These are phyloP conservation scores for Alectura lathami DNA, from an alignment of 2,113 vertebrate species.

Conservation along the genomic window DNA sequence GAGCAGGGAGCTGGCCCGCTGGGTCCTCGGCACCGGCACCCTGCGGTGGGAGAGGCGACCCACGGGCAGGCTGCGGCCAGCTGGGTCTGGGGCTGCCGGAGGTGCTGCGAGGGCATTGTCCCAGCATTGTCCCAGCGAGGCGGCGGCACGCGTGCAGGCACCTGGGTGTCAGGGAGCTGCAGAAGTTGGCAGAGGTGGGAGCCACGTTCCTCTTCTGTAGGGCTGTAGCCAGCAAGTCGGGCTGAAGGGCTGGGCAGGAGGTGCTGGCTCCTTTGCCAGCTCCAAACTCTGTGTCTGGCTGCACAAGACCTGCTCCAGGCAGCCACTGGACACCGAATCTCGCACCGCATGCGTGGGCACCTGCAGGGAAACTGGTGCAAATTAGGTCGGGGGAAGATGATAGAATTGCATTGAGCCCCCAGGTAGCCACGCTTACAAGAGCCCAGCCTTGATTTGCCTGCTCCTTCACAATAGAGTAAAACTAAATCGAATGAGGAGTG, in stretches of 20 bases:
- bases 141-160: background rate
- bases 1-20: background rate
- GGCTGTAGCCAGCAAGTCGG: background rate
- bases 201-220: rapidly evolving
- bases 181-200: background rate
- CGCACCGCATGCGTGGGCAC: background rate
- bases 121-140: background rate
- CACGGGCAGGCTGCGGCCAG: too few relatives aligned
- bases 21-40: background rate
- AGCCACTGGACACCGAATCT: background rate
- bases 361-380: background rate
- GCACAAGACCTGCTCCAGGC: background rate
- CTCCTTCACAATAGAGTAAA: background rate
- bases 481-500: background rate
- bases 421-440: rapidly evolving
- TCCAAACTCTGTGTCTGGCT: background rate
- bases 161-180: background rate
- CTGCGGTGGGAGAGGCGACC: rapidly evolving
- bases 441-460: background rate
- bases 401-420: background rate
- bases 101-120: background rate
- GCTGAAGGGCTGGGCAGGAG: background rate
- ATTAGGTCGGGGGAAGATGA: background rate
- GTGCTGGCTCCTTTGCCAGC: background rate
- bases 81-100: background rate